phyloP scores from a whole-genome alignment of 1,140 invertebrate genomes.

The Hycleus cichorii region DNA sequence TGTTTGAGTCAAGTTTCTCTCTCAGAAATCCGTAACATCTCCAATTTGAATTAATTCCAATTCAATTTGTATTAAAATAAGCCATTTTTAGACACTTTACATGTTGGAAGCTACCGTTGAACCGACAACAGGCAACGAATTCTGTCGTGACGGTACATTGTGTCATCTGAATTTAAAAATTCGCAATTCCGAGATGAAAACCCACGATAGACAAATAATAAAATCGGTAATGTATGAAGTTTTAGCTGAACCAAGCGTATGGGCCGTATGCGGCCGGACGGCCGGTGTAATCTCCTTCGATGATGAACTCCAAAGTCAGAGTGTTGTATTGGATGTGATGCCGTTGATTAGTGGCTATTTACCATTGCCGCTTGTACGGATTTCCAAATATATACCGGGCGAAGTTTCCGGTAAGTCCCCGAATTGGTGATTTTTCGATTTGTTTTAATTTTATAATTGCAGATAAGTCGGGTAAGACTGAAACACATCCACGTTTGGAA shows the following conservation, averaged over 20 bases:
- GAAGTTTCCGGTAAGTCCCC: constrained; percentile 39
- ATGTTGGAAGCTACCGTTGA: constrained; percentile 74
- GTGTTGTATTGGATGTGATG: constrained; percentile 81
- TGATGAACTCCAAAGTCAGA: constrained; percentile 56
- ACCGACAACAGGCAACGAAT: constrained; percentile 71
- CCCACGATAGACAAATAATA: constrained; percentile 10
- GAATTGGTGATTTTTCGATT: neutral
- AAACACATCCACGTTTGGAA: constrained; percentile 61
- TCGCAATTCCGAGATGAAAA: neutral
- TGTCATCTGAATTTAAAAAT: constrained; percentile 77
- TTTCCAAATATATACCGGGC: constrained; percentile 88
- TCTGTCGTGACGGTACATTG: constrained; percentile 81
- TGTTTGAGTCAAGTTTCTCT: no score
- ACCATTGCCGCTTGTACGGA: constrained; percentile 75
- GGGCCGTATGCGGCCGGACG: constrained; percentile 84
- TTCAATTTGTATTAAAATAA: neutral
- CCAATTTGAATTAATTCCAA: no score
- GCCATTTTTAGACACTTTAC: constrained; percentile 65
- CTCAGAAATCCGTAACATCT: no score
- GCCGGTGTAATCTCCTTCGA: constrained; percentile 80
- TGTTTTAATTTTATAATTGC: constrained; percentile 2
- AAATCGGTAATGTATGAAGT: constrained; percentile 87
- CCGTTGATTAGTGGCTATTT: constrained; percentile 82
- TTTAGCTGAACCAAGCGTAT: constrained; percentile 80
- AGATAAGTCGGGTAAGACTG: constrained; percentile 40